Evolutionary conservation across 2,113 vertebrate species (phyloP), one percentile per base, ranked within the genome.

Genomic region (Psephotus haematonotus): DNA sequence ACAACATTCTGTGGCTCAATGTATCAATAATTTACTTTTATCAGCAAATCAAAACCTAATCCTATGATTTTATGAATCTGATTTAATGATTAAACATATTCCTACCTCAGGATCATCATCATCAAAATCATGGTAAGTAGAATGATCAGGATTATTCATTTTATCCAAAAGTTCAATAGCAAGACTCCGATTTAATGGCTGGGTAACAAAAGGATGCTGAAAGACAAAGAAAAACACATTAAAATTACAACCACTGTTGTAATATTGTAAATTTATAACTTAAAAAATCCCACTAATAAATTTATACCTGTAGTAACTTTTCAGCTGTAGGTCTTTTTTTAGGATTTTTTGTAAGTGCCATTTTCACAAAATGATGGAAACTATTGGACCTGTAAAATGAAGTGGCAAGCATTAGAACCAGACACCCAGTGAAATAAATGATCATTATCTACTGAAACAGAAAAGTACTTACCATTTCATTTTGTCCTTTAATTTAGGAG

Each of bases 341-440:
- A 52, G 99, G 98, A 96, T 99, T 99, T 98, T 99, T 99, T 69
- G 98, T 99, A 97, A 99, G 98, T 49, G 99, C 98, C 96, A 99
- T 98, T 98, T 99, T 99, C 97, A 99, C 98, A 98, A 99, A 99
- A 96, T 99, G 99, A 97, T 99, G 99, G 92, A 99, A 99, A 96
- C 99, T 99, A 97, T 98, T 99, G 65, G 99, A 99, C 99, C 99
- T 99, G 95, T 74, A 83, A 97, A 95, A 97, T 19, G 1, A 97
- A 59, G 95, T 27, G 50, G 50, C 74, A 79, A 68, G 86, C 63
- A 80, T 96, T 46, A 74, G 43, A 92, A 90, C 70, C 55, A 41
- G n/a, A 28, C 63, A 49, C 47, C 31, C 11, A 35, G 5, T 41
- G 47, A 82, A 87, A 37, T 50, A 47, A 13, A 44, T 14, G 4